Percentiles rank a stretch among this genome's conserved stretches.
phyloP scores from a whole-genome alignment of 2,888 invertebrate genomes.

The Sesia apiformis region DNA sequence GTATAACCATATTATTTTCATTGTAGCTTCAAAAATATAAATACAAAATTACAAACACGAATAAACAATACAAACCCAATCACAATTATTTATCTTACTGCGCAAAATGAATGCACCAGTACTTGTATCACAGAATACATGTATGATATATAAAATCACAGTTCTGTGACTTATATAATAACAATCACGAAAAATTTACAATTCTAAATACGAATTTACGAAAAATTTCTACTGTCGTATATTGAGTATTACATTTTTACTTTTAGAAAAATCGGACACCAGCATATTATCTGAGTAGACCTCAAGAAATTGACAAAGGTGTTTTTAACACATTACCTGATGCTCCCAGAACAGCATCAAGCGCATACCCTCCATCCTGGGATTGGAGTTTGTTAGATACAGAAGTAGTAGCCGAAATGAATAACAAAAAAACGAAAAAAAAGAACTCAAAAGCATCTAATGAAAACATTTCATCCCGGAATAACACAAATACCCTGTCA shows the following conservation, averaged over 20 bases:
- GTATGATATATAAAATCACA: no score
- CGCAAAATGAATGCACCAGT: no score
- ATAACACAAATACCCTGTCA: conserved; percentile 53
- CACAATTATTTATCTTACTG: no score
- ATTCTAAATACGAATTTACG: no score
- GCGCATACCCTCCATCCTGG: conserved; percentile 79
- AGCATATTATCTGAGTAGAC: conserved; percentile 83
- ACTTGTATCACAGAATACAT: no score
- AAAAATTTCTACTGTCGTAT: no score
- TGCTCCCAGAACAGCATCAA: conserved; percentile 85
- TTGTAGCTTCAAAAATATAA: no score
- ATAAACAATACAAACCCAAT: no score
- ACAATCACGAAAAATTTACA: no score
- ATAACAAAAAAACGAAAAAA: conserved; percentile 42
- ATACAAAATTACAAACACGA: no score
- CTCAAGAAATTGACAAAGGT: conserved; percentile 84
- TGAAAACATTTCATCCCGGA: conserved; percentile 65
- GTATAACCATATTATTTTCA: no score
- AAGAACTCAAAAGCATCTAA: conserved; percentile 51
- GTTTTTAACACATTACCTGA: conserved; percentile 83
- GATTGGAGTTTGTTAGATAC: conserved; percentile 81
- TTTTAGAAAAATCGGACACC: conserved; percentile 88
- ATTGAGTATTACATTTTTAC: conserved; percentile 2
- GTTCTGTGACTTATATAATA: no score
- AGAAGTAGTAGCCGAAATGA: conserved; percentile 54